Percentiles rank a stretch among this genome's conserved stretches.
Evolutionary conservation across 2,113 vertebrate species (phyloP).

Genomic region (Ailuropoda melanoleuca): DNA sequence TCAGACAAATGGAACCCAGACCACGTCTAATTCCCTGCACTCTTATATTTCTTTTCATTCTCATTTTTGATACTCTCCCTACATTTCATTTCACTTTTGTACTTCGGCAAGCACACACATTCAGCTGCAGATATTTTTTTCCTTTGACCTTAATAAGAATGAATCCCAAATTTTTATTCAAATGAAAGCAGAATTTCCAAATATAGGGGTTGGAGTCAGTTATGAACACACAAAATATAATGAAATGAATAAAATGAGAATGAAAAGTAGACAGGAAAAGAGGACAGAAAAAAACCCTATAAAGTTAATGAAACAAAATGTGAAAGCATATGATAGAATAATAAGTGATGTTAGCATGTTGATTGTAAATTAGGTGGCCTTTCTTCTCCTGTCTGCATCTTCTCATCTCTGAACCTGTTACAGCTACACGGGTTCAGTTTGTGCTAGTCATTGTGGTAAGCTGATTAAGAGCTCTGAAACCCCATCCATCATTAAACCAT

Average conservation of each 20-base stretch:
- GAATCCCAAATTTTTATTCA: constrained; percentile 48
- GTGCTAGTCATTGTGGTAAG: background rate
- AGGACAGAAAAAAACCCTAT: background rate
- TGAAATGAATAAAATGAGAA: background rate
- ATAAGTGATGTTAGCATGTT: background rate
- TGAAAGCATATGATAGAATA: background rate
- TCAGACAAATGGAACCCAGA: constrained; percentile 40
- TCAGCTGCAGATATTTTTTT: constrained; percentile 40
- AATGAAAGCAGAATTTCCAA: constrained; percentile 56
- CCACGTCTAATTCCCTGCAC: background rate
- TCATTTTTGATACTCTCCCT: constrained; percentile 48
- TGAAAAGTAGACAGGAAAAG: background rate
- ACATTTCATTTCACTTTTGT: constrained; percentile 60
- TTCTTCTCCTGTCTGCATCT: background rate
- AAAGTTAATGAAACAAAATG: constrained; percentile 28
- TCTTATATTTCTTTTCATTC: background rate
- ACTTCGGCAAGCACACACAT: background rate
- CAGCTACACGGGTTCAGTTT: background rate
- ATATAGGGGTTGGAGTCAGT: background rate
- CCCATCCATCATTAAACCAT: background rate
- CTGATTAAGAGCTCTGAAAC: constrained; percentile 36
- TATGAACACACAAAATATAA: background rate
- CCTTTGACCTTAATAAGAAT: constrained; percentile 61
- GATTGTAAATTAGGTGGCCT: background rate
- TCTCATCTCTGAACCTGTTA: background rate